Base-by-base conservation (phyloP, 2,797 vertebrate genomes). In the Percopsis omiscomaycus region DNA sequence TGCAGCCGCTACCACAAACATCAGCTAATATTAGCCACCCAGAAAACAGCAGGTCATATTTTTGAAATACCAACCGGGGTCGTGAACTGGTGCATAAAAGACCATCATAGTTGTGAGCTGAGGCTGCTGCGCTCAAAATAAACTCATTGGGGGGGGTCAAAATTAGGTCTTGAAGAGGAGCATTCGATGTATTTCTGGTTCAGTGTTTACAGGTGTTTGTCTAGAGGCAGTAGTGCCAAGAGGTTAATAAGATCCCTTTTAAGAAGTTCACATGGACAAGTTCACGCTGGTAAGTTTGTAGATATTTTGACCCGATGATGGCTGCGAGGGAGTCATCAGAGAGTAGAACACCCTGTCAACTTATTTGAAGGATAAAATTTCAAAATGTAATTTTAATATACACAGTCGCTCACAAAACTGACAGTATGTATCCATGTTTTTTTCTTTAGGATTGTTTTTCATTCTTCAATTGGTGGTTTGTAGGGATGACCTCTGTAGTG, bases 11-110 rank as follows among this genome's bases (percentile, higher is more conserved):
- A 78, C 79, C 66, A 68, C 85, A 87, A 88, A 85, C 79, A 85
- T n/a, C 44, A 71, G 75, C 81, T 86, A 87, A 89, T 84, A 80
- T 88, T 88, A 87, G 82, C 78, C 3, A 44, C 68, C 73, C 73
- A 74, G 83, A 80, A 90, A 87, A 85, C 72, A 74, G 65, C 79
- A 75, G 48, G 68, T 68, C 79, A 80, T 89, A 88, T 86, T 90
- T 88, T 86, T 83, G 73, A 87, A 86, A 84, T 71, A 69, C 64
- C 49, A 77, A 74, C 48, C 49, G 47, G 75, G 87, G 83, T 91
- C 86, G 80, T 77, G 85, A 90, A 88, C 84, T 85, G 75, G 78
- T 62, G 77, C 72, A 82, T 87, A 83, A 83, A 84, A 88, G 85
- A 75, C 71, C 65, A 58, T 78, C 77, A 81, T 61, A 83, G 82